Base-by-base conservation (phyloP, 2,113 vertebrate genomes). In the Xiphorhynchus elegans region DNA sequence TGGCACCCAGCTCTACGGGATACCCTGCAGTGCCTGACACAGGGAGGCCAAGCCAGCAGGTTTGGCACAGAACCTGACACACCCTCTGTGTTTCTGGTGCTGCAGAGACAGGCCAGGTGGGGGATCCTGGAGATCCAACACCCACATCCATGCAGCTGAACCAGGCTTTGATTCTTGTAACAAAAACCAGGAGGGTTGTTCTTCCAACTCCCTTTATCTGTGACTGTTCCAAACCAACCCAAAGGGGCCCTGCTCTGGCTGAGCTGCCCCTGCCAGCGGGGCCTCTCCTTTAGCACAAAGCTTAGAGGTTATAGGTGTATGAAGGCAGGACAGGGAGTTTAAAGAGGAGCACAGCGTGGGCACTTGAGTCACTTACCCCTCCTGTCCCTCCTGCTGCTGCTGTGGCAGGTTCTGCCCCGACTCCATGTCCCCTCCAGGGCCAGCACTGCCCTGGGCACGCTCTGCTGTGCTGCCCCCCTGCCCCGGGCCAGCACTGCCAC, bases 331-430 rank as follows among this genome's bases (percentile, higher is more conserved):
- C 33, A 29, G 35, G 16, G 24, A 16, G 40, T 53, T 11, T 37
- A 25, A 33, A 1, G 13, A 60, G n/a, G n/a, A 33, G 47, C 44
- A 18, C 21, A 17, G 8, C 1, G 40, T 0, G 29, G 72, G 46
- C 44, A 11, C 44, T 52, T 14, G 20, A 79, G 70, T 21, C 29
- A 88, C 96, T 59, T 89, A 98, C 98, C 97, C 98, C 55, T 98
- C 98, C 75, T 98, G 98, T 29, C 97, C 98, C 53, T 98, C 98
- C 23, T 97, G 98, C 81, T 94, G 97, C 96, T 98, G 98, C 59
- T 93, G 98, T 1, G 98, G 86, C 12, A 97, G 84, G 90, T 46
- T 98, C 52, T 98, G 97, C 37, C 97, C 97, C 1, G 97, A 84
- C 74, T 99, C 99, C 3, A 92, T 7, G 13, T 99, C 99, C 9